These are phyloP conservation scores for Hippoglossus stenolepis DNA, from an alignment of 2,113 vertebrate genomes.

Conservation along the genomic window DNA sequence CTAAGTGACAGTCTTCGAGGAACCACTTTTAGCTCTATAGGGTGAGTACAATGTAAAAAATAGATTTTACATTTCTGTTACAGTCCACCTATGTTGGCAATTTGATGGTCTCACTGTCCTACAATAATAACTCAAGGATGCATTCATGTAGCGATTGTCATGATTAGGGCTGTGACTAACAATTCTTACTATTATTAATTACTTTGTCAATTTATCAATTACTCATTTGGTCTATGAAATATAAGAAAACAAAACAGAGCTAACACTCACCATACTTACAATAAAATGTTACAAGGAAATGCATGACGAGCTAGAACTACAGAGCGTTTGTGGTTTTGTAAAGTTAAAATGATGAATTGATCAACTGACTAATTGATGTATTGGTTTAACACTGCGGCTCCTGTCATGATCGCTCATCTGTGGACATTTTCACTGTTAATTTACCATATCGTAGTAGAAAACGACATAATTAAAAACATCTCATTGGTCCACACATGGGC, in stretches of 20 bases:
- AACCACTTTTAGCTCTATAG: background rate
- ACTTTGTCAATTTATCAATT: background rate
- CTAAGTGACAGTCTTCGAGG: slow-evolving; percentile 13
- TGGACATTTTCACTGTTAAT: background rate
- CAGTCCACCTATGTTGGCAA: background rate
- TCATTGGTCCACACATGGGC: no score
- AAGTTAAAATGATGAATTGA: no score
- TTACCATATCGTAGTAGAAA: no score
- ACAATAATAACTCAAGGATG: background rate
- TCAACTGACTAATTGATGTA: background rate
- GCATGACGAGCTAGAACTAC: no score
- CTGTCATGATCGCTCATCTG: background rate
- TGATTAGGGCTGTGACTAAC: background rate
- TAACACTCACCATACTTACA: no score
- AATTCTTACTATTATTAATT: background rate
- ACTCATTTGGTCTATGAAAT: background rate
- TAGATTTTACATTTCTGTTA: background rate
- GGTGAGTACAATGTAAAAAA: background rate
- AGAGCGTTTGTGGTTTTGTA: no score
- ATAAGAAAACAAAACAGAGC: background rate
- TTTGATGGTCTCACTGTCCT: background rate
- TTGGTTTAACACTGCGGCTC: background rate
- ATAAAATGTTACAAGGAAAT: background rate
- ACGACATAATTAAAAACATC: no score
- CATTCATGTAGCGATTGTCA: background rate